Base-by-base conservation (phyloP, 2,113 vertebrate species). In the Oreotrochilus melanogaster region DNA sequence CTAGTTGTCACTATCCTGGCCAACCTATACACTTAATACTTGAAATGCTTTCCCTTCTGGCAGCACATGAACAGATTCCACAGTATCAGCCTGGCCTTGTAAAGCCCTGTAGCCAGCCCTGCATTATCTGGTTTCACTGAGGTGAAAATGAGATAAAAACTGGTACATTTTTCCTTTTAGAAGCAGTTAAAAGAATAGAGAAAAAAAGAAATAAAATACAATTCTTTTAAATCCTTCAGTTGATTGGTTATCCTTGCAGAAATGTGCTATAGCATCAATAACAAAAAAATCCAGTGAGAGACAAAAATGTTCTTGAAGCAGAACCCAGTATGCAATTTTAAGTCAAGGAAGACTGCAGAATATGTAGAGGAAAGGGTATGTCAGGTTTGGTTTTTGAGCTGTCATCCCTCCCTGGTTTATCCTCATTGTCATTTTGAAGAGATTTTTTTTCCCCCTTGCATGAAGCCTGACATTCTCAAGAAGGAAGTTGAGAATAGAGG, bases 401-500 rank as follows among this genome's bases (percentile, higher is more conserved):
- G 61, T 58, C 47, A 88, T 62, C 6, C 21, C 30, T 84, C 56
- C 47, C 25, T 35, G 35, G 13, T 22, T 91, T 73, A 85, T 66
- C 10, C 28, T 83, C 35, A 37, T 22, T 43, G 54, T 42, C 58
- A 43, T 69, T 78, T 75, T 66, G 28, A 86, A 91, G 31, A 54
- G 1, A 60, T 89, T n/a, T 64, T 87, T 7, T 73, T 71, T 47
- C 30, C 25, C 45, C 37, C 19, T 33, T 58, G 25, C 48, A n/a
- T 13, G 13, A 78, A 88, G 89, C 51, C 53, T 60, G 48, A 86
- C 86, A 61, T n/a, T 81, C 54, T 93, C 24, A 75, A 66, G 18
- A 85, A 80, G 67, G 16, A 82, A 86, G 31, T 69, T 82, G 65
- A 48, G 39, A 81, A 67, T 2, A 93, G 66, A 37, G 11, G 31